These are phyloP conservation scores for Pelmatolapia mariae DNA, from an alignment of 2,113 vertebrate species.

Conservation along the genomic window DNA sequence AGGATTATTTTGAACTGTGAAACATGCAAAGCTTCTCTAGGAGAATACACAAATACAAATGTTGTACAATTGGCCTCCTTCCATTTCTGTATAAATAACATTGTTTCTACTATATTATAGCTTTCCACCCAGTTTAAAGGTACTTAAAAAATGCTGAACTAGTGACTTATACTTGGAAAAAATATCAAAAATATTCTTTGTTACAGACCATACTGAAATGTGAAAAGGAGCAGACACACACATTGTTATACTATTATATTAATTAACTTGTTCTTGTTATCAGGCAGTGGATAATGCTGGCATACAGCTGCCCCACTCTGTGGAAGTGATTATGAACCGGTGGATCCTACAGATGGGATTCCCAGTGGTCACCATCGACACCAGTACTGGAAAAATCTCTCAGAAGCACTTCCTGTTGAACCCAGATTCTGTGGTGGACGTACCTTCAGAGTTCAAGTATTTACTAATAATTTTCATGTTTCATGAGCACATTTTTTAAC, in stretches of 20 bases:
- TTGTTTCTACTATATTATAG: not conserved
- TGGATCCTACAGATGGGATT: constrained; percentile 95
- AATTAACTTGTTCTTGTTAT: not conserved
- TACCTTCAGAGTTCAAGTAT: constrained; percentile 78
- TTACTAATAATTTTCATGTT: not conserved
- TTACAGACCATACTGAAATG: not conserved
- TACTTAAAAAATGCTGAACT: not conserved
- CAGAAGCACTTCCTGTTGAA: constrained; percentile 87
- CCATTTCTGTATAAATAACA: not conserved
- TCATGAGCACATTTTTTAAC: not conserved
- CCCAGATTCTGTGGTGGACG: constrained; percentile 56
- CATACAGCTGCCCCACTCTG: not conserved
- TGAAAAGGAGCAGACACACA: not conserved
- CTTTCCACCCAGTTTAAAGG: not conserved
- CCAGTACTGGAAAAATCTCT: constrained; percentile 46
- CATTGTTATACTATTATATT: not conserved
- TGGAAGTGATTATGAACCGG: constrained; percentile 83
- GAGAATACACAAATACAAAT: not conserved
- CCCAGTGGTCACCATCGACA: constrained; percentile 82
- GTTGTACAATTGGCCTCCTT: not conserved
- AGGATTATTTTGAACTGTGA: not conserved
- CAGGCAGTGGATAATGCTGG: constrained; percentile 50
- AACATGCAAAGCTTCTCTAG: not conserved
- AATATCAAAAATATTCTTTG: not conserved
- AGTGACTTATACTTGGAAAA: not conserved